Conservation (phyloP, 92 coral and sea anemone genomes). For the Epizoanthus stellaris region DNA sequence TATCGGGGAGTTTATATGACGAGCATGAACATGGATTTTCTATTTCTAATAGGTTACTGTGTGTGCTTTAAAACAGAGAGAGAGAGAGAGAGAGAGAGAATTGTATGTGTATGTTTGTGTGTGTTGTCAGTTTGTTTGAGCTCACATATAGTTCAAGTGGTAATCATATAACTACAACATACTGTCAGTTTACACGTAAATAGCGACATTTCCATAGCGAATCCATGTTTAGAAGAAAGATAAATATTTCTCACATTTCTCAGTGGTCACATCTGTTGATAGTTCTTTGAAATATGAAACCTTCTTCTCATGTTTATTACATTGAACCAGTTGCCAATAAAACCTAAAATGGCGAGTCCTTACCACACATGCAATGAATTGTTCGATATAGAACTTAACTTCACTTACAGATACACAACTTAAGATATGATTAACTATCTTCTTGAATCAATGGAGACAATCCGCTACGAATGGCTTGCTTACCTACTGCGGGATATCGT, state of each 20-base stretch:
- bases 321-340: neutral
- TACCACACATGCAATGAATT: neutral
- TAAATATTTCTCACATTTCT: neutral
- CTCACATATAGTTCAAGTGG: too few species aligned
- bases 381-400: neutral
- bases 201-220: too few species aligned
- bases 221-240: too few species aligned
- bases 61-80: too few species aligned
- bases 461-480: neutral
- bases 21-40: too few species aligned
- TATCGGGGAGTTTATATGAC: too few species aligned
- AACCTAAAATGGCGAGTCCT: neutral
- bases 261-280: neutral
- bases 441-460: neutral
- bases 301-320: slow-evolving; percentile 6
- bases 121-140: too few species aligned
- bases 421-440: neutral
- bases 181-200: too few species aligned
- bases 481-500: slow-evolving; percentile 21
- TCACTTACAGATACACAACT: neutral
- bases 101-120: too few species aligned
- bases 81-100: too few species aligned
- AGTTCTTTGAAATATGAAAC: slow-evolving; percentile 22
- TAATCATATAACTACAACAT: too few species aligned
- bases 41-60: too few species aligned